Evolutionary conservation across 2,113 vertebrate genomes (phyloP), one percentile per base, ranked within the genome.

Genomic region (Oryzias celebensis): DNA sequence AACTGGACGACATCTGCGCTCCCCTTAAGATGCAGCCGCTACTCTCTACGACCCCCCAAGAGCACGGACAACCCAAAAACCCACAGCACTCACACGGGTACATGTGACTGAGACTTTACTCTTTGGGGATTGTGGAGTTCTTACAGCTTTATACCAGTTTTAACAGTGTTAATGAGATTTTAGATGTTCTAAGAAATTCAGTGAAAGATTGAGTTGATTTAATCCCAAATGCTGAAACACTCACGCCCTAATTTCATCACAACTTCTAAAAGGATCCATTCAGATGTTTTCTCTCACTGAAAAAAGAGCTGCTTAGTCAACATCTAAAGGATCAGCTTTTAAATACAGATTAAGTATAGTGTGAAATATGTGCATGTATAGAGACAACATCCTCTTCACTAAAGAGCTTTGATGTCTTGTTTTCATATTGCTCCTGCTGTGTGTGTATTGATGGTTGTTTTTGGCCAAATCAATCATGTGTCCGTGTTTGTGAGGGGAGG

Each of bases 391-490:
- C 47, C 42, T 46, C 52, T 70, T 64, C 60, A 65, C 24, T 62
- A 53, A 78, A 73, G 56, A 24, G 20, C 75, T 60, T 71, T 75
- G n/a, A 75, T 73, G 70, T 60, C n/a, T 55, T 77, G 52, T 36
- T 36, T 36, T 12, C 2, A 2, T 77, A 66, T 58, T 68, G 41
- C 52, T 42, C 28, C 52, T 63, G 65, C 70, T 71, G 50, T 69
- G 45, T 52, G 62, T 56, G 59, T 76, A 71, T 65, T 78, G 69
- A 74, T 44, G 55, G 62, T 49, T 63, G 58, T 31, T 70, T 65
- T 71, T 18, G 62, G 62, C 60, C 59, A 78, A 71, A 58, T 77
- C 53, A 42, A 65, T 78, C 31, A 73, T 56, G 22, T 54, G 15
- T 66, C 52, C 67, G 53, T 14, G 50, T 52, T 42, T 23, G 55